phyloP scores from a whole-genome alignment of 2,888 invertebrate species.

The Oscheius sp. region DNA sequence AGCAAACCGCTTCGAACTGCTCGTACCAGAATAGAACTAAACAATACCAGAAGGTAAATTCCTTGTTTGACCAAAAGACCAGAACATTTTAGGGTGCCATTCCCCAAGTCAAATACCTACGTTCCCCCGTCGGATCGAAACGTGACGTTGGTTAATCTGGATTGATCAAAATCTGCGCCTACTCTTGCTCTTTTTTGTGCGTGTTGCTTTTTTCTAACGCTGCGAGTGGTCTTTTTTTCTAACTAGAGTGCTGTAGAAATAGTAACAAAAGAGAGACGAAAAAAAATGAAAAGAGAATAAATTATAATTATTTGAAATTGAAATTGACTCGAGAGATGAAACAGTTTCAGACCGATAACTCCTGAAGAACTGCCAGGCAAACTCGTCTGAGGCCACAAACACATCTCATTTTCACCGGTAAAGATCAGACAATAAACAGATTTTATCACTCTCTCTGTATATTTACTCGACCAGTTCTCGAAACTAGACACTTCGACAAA shows the following conservation, averaged over 20 bases:
- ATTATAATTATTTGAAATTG: background rate
- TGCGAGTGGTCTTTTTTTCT: background rate
- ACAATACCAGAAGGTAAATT: slow-evolving; percentile 61
- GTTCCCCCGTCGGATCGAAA: slow-evolving; percentile 42
- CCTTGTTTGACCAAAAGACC: background rate
- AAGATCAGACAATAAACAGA: background rate
- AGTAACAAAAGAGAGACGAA: background rate
- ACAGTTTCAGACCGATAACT: slow-evolving; percentile 23
- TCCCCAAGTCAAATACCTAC: slow-evolving; percentile 50
- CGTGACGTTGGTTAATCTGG: slow-evolving; percentile 53
- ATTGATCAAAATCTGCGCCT: slow-evolving; percentile 19
- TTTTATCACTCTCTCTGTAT: background rate
- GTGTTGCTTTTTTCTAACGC: background rate
- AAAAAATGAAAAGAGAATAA: background rate
- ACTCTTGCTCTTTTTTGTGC: slow-evolving; percentile 16
- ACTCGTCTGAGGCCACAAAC: slow-evolving; percentile 21
- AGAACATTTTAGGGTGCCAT: slow-evolving; percentile 49
- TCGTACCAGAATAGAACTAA: slow-evolving; percentile 60
- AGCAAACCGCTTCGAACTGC: slow-evolving; percentile 57
- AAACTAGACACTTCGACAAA: background rate
- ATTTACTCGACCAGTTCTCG: slow-evolving; percentile 1
- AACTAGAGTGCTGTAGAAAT: slow-evolving; percentile 7
- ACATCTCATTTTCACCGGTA: slow-evolving; percentile 13
- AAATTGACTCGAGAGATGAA: background rate
- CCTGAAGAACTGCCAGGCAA: slow-evolving; percentile 30